Conservation (phyloP, 2,888 invertebrate genomes). For the Lamproptera curius region DNA sequence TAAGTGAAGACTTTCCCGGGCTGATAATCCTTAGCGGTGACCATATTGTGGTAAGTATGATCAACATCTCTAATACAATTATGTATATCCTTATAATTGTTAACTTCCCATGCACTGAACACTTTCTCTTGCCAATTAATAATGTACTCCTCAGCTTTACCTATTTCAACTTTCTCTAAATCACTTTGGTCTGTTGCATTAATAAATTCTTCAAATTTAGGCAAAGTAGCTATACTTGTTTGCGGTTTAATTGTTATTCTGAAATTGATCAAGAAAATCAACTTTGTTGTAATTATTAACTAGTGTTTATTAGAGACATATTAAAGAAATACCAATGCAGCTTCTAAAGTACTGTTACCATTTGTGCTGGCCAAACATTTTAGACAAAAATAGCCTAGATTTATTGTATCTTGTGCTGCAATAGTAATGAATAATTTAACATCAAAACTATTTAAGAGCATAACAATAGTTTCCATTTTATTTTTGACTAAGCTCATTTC, state of each 20-base stretch:
- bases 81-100: constrained; percentile 76
- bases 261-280: no score
- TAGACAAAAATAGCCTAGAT: no score
- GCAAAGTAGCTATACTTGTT: constrained; percentile 49
- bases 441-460: no score
- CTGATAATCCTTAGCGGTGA: constrained; percentile 46
- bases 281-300: no score
- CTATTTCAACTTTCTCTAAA: constrained; percentile 33
- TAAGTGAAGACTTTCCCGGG: constrained; percentile 75
- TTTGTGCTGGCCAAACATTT: no score
- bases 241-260: constrained; percentile 58
- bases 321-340: no score
- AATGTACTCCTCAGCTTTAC: constrained; percentile 44
- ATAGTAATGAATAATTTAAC: no score
- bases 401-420: no score
- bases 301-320: no score
- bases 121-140: constrained; percentile 87
- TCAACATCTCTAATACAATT: constrained; percentile 82
- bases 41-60: constrained; percentile 43
- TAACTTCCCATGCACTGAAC: constrained; percentile 79
- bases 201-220: constrained; percentile 58
- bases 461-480: no score
- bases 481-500: no score
- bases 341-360: no score
- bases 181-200: constrained; percentile 32